Base-by-base conservation (phyloP, 2,797 vertebrate species). In the Morelia viridis region DNA sequence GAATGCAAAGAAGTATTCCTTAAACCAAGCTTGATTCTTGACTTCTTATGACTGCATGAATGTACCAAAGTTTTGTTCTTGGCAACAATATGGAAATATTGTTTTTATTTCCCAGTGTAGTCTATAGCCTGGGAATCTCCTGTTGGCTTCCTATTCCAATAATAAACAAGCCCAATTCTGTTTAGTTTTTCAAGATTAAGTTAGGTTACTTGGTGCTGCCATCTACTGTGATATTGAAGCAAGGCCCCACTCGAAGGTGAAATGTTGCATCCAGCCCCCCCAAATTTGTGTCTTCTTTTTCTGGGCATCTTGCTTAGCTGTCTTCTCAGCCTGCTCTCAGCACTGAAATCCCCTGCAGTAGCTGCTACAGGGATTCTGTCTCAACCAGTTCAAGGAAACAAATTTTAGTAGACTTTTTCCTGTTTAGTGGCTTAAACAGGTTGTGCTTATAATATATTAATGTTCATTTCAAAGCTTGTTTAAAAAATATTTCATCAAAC, bases 391-490 rank as follows among this genome's bases (percentile, higher is more conserved):
- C 31, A 19, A 76, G 71, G n/a, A 46, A 46, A 88, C 91, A 94
- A 17, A 91, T 28, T 50, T 24, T 91, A 62, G 83, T 2, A 91
- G 61, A 24, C 15, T 87, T 56, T 71, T 89, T 15, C 1, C 8
- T 83, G 93, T 50, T 91, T 91, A 71, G 93, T 46, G 53, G 93
- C 0, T 89, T 35, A 93, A 94, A 50, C 8, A 71, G 46, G 4
- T 89, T 1, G 50, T 4, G 71, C 91, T 89, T 89, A 35, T 83
- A 93, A 93, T 91, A 0, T 65, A 35, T 91, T 92, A 17, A 53
- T 12, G 65, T 94, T 94, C 1, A 71, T 92, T 94, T 92, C 50
- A 80, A 93, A 93, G 68, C 71, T 50, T 88, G 17, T 89, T 41
- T n/a, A 60, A 80, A 84, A 3, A 35, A 2, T 60, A 57, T 3